Evolutionary conservation across 2,797 vertebrate species (phyloP).

Genomic region (Orientallactaga sibirica): DNA sequence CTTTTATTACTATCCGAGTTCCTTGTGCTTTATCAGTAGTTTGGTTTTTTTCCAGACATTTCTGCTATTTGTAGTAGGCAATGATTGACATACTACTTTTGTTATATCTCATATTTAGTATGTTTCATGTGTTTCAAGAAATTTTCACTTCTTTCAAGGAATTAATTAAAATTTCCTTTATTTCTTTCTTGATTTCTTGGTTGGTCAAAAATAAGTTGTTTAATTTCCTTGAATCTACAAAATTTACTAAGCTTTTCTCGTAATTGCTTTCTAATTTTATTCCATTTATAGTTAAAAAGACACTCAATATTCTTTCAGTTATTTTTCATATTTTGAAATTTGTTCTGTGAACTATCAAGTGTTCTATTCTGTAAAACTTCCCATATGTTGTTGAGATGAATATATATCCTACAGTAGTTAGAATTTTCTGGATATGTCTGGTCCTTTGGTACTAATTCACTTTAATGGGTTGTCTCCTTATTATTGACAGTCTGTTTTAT

Average conservation of each 20-base stretch:
- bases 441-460: too few species aligned
- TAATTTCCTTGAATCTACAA: not conserved
- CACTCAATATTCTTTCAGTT: not conserved
- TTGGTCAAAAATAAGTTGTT: not conserved
- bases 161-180: not conserved
- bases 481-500: too few species aligned
- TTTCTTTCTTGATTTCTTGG: not conserved
- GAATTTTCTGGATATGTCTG: too few species aligned
- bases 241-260: not conserved
- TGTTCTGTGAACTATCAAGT: not conserved
- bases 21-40: too few species aligned
- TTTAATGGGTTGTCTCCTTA: too few species aligned
- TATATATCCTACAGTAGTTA: too few species aligned
- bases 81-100: not conserved
- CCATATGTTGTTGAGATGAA: too few species aligned
- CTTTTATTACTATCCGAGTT: too few species aligned
- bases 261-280: not conserved
- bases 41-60: not conserved
- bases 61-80: not conserved
- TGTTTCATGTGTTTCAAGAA: too few species aligned
- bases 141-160: not conserved
- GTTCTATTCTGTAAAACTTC: not conserved
- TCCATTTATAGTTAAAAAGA: not conserved
- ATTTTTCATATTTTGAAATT: not conserved
- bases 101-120: not conserved